Evolutionary conservation across 2,113 vertebrate genomes (phyloP), one percentile per base, ranked within the genome.

Genomic region (Microcebus jonahi): DNA sequence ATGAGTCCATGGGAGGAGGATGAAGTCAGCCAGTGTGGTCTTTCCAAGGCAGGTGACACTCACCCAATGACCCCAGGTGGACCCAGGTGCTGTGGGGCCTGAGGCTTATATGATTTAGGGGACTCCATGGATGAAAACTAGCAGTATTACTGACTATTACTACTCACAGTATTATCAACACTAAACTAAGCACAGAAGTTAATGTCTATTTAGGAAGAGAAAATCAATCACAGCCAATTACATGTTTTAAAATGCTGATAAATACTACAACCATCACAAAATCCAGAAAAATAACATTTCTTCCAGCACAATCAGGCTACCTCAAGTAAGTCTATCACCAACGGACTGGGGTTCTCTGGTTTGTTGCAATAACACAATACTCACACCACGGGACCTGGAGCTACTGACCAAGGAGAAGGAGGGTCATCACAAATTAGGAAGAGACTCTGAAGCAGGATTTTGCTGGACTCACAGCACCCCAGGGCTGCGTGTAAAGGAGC

Each of bases 401-500:
- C 0, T 0, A 53, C 34, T 25, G 39, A 27, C 39, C 6, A 39
- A 9, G 63, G 6, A 2, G 36, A 21, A 42, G 50, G 12, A 53
- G 8, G 25, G 27, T 55, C 29, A n/a, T 20, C 31, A 2, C 0
- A 57, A 10, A 15, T 20, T 13, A 12, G 59, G 53, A 59, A 18
- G 21, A 14, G 13, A 18, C 21, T 76, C 50, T 5, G 36, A 53
- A 76, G 48, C 34, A 0, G 3, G 4, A 55, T 59, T 57, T 63
- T 67, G 50, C 67, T 29, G 18, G 61, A 45, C 7, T 20, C 21
- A 31, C 36, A 68, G 9, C 39, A 55, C 21, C 13, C n/a, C 23
- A 2, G 45, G 25, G 23, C 31, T 65, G 1, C 0, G 0, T 55
- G 23, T 29, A 27, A 75, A 45, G 3, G 2, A 55, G 55, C 17